Evolutionary conservation across 2,888 invertebrate genomes (phyloP), one percentile per base, ranked within the genome.

Genomic region (Scelioninae gen. 1): DNA sequence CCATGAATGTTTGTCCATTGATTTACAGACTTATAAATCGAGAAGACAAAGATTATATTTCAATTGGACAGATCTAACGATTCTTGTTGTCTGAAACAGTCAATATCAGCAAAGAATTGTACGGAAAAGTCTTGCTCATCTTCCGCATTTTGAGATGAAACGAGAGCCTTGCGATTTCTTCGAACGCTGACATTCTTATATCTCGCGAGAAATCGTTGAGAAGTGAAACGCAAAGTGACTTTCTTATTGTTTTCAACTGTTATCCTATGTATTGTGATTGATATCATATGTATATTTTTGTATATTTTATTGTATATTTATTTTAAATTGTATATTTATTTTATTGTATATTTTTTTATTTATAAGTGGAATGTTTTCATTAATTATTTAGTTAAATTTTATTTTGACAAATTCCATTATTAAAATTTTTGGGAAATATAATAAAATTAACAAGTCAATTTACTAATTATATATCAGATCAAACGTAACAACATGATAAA

Each of bases 111-210:
- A 38, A 56, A 55, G 51, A 45, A 23, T 65, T 31, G 45, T 38
- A 56, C 63, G 29, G 65, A 47, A 74, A 55, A 47, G 56, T 74
- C 74, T 55, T 65, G 29, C 34, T 74, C 65, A 74, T 74, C 74
- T 74, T 74, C 65, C 65, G 74, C 74, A 47, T 74, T 65, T 71
- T 74, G 47, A 74, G 65, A 74, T 47, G 56, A 63, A 63, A 60
- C 60, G 40, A 49, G 60, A 49, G 60, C 43, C 69, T 69, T 60
- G 71, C 63, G 74, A 56, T 74, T 63, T 74, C 63, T 65, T 53
- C 65, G 45, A 74, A 74, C 47, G 15, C 63, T 56, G 63, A 62
- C 62, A 72, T 72, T 63, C 75, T 58, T 38, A 13, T 55, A 66
- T 75, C 75, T 65, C 66, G 75, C 65, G 65, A 66, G 75, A 66